Evolutionary conservation across 2,888 invertebrate genomes (phyloP).

Genomic region (Tiliacea citrago): DNA sequence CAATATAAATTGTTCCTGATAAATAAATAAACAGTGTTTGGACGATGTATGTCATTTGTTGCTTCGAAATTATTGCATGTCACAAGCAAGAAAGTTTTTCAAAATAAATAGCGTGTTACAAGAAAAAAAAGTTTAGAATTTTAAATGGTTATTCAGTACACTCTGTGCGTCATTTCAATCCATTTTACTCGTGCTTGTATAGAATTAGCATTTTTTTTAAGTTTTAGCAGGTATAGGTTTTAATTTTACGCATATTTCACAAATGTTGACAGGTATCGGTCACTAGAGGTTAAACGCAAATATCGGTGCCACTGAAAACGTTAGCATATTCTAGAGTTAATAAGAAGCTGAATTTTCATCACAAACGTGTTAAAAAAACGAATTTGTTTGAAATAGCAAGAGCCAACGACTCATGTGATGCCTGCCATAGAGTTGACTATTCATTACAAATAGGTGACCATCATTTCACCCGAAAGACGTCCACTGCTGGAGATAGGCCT

Average conservation of each 20-base stretch:
- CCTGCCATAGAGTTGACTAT: background rate
- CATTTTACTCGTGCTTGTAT: background rate
- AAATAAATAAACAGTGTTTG: no score
- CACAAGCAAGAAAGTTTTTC: background rate
- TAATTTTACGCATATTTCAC: background rate
- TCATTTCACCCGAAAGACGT: no score
- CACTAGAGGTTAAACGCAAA: conserved; percentile 24
- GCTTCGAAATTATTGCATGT: no score
- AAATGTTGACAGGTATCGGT: conserved; percentile 28
- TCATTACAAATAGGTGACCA: no score
- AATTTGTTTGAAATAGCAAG: background rate
- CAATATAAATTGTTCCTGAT: no score
- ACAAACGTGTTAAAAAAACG: background rate
- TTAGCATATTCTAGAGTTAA: background rate
- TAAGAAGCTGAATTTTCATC: background rate
- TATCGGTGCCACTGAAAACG: background rate
- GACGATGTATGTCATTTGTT: no score
- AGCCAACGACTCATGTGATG: no score
- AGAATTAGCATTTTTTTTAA: background rate
- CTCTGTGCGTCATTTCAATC: conserved; percentile 2
- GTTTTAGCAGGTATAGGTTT: background rate
- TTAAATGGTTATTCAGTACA: background rate
- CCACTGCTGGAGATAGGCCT: no score
- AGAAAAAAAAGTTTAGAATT: conserved; percentile 7
- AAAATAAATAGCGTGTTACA: background rate